Percentiles rank a stretch among this genome's conserved stretches.
Conservation (phyloP, 2,888 invertebrate genomes). For the Pristionchus mayeri region DNA sequence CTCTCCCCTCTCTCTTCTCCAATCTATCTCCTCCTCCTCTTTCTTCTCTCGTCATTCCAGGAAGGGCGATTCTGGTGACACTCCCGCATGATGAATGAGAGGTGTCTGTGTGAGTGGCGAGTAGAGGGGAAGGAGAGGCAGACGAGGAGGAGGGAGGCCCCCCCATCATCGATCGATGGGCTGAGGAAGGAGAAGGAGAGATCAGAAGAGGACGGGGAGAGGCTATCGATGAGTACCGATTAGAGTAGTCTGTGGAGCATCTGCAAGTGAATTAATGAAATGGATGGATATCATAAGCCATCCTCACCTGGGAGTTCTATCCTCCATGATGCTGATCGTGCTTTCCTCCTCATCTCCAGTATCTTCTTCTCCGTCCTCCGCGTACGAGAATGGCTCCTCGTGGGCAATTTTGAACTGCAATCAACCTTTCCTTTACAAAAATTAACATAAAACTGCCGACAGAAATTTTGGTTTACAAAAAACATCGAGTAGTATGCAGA, state of each 20-base stretch:
- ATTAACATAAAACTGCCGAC: no score
- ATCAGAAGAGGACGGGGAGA: conserved; percentile 39
- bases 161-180: conserved; percentile 12
- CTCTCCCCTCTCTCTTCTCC: conserved; percentile 7
- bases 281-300: no score
- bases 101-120: conserved; percentile 22
- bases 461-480: no score
- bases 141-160: background rate
- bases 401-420: conserved; percentile 13
- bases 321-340: conserved; percentile 15
- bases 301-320: conserved; percentile 31
- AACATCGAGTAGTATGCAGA: no score
- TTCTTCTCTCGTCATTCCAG: conserved; percentile 35
- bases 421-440: background rate
- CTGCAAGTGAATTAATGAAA: background rate
- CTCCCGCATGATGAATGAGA: conserved; percentile 34
- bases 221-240: background rate
- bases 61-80: conserved; percentile 18
- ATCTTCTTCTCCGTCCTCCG: conserved; percentile 46
- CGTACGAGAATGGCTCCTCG: conserved; percentile 47
- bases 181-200: conserved; percentile 20
- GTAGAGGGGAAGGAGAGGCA: conserved; percentile 32
- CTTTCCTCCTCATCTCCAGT: conserved; percentile 42
- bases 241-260: conserved; percentile 7
- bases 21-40: conserved; percentile 13